A percentile compares a stretch with the other conserved stretches of the same genome.
Conservation (phyloP, 2,888 invertebrate genomes). For the Hesperia comma region DNA sequence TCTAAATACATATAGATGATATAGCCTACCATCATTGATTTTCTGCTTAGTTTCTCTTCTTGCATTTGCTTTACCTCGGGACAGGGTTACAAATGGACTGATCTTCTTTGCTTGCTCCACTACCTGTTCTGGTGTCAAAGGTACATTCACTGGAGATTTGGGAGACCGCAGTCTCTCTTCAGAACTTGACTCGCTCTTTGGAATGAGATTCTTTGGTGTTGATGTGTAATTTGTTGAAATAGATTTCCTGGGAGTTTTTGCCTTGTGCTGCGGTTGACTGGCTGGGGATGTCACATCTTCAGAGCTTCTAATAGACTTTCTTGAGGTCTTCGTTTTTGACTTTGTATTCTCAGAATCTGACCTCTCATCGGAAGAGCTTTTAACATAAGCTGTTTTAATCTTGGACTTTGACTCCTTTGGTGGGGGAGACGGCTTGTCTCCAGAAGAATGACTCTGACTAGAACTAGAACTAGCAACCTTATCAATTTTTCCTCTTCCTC, state of each 20-base stretch:
- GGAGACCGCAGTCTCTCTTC: slow-evolving; percentile 70
- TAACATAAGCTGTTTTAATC: neutral
- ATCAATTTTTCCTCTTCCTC: neutral
- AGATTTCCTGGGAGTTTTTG: slow-evolving; percentile 45
- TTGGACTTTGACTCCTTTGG: neutral
- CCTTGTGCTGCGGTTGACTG: neutral
- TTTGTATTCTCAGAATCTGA: neutral
- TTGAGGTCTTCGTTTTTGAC: neutral
- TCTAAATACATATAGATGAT: too few species aligned
- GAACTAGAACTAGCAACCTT: slow-evolving; percentile 4
- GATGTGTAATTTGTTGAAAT: slow-evolving; percentile 38
- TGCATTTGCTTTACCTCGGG: slow-evolving; percentile 84
- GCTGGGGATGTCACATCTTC: neutral
- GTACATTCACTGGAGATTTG: slow-evolving; percentile 46
- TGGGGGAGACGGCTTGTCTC: neutral
- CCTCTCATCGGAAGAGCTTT: neutral
- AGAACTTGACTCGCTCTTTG: slow-evolving; percentile 69
- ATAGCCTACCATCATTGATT: slow-evolving; percentile 63
- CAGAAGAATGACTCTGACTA: slow-evolving; percentile 4
- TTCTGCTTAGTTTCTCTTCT: slow-evolving; percentile 81
- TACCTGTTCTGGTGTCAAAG: slow-evolving; percentile 63
- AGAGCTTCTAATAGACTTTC: slow-evolving; percentile 1
- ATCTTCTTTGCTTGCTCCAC: slow-evolving; percentile 58
- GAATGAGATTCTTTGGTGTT: slow-evolving; percentile 58
- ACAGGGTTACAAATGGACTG: slow-evolving; percentile 82